Conservation (phyloP, 2,888 invertebrate species). For the Nasonia oneida region DNA sequence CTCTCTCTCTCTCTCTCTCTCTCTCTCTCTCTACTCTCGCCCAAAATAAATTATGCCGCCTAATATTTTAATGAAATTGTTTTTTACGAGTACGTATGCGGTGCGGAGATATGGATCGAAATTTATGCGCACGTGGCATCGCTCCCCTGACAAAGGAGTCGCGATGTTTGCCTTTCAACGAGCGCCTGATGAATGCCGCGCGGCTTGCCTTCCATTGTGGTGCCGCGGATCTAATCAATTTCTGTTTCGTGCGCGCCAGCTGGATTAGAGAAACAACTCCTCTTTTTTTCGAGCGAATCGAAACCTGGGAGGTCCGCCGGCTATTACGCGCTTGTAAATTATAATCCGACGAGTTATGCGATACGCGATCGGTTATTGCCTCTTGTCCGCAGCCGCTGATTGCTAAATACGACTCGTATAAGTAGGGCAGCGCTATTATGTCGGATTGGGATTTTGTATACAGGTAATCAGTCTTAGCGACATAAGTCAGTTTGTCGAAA, state of each 20-base stretch:
- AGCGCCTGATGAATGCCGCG: conserved; percentile 43
- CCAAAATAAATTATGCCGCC: conserved; percentile 54
- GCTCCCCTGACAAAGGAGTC: conserved; percentile 21
- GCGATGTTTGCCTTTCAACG: conserved; percentile 50
- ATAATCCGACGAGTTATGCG: conserved; percentile 21
- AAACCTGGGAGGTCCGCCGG: conserved; percentile 48
- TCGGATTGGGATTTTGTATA: background rate
- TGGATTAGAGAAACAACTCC: background rate
- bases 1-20: background rate
- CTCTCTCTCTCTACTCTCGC: background rate
- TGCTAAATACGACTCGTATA: background rate
- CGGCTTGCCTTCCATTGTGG: conserved; percentile 42
- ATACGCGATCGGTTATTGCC: background rate
- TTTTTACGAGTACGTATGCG: conserved; percentile 26
- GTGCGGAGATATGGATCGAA: conserved; percentile 46
- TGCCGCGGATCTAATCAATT: conserved; percentile 50
- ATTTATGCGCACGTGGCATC: conserved; percentile 46
- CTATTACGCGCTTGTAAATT: conserved; percentile 51
- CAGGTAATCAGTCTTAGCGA: background rate
- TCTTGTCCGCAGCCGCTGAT: background rate
- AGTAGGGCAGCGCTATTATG: background rate
- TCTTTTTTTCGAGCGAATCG: conserved; percentile 23
- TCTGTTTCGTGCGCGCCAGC: conserved; percentile 30
- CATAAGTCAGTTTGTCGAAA: background rate
- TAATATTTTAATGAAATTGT: conserved; percentile 59